phyloP scores from a whole-genome alignment of 2,888 invertebrate genomes.

The Cryptophagus acutangulus region DNA sequence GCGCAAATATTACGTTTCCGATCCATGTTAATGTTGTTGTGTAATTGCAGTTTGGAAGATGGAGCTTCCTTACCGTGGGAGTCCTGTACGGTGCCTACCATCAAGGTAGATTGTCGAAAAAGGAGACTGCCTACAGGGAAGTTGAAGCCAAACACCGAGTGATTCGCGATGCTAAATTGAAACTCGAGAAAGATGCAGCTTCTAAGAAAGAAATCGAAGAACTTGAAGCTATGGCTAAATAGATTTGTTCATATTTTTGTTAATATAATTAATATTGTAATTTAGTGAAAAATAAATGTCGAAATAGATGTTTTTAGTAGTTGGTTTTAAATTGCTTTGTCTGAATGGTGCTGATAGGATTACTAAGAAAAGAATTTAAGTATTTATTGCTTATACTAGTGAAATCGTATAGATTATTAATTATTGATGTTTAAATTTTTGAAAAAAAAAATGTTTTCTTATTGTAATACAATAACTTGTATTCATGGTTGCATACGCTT shows the following conservation, averaged over 20 bases:
- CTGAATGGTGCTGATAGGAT: no score
- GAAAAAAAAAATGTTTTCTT: no score
- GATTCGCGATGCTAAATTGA: slow-evolving; percentile 65
- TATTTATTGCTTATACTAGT: no score
- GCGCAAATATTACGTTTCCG: no score
- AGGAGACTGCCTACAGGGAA: slow-evolving; percentile 61
- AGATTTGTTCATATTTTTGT: no score
- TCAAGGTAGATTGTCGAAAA: slow-evolving; percentile 63
- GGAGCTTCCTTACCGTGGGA: slow-evolving; percentile 70
- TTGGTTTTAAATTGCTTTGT: no score
- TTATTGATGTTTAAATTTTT: no score
- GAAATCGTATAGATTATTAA: no score
- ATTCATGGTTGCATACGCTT: no score
- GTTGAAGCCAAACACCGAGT: slow-evolving; percentile 64
- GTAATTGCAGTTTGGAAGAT: slow-evolving; percentile 68
- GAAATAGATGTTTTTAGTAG: background rate
- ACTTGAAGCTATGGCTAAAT: slow-evolving; percentile 32
- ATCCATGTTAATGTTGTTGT: background rate
- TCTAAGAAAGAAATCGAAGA: slow-evolving; percentile 50
- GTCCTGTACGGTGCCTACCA: slow-evolving; percentile 71
- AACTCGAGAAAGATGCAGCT: slow-evolving; percentile 63
- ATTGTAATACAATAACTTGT: no score
- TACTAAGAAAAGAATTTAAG: no score
- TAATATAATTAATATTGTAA: background rate
- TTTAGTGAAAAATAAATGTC: slow-evolving; percentile 2